A percentile compares a stretch with the other conserved stretches of the same genome.
These are phyloP conservation scores for Pomacea maculata DNA, from an alignment of 1,140 invertebrate genomes.

Conservation along the genomic window DNA sequence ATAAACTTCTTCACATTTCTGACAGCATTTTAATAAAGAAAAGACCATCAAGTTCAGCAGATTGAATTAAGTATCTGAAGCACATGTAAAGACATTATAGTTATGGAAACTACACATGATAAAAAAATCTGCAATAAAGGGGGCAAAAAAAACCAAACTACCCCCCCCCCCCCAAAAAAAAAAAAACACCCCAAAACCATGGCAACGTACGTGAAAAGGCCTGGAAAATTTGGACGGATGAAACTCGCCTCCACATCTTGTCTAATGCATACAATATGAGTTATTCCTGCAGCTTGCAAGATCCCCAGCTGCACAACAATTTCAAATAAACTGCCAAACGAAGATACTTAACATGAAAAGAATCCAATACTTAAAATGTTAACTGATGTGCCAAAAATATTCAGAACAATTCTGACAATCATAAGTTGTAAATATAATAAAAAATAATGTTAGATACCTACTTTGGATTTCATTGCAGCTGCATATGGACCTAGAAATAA, in stretches of 20 bases:
- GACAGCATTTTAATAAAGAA: too few relatives aligned
- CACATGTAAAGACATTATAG: background rate
- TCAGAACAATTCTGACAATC: too few relatives aligned
- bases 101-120: background rate
- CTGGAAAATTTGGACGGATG: constrained; percentile 76
- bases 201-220: constrained; percentile 70
- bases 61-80: too few relatives aligned
- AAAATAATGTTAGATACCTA: constrained; percentile 24
- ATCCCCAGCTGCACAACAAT: constrained; percentile 62
- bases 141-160: too few relatives aligned
- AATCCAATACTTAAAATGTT: too few relatives aligned
- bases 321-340: too few relatives aligned
- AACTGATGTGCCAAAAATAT: too few relatives aligned
- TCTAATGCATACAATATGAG: constrained; percentile 78
- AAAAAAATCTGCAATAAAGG: too few relatives aligned
- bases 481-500: constrained; percentile 76
- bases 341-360: too few relatives aligned
- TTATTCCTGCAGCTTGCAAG: constrained; percentile 72
- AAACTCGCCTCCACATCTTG: constrained; percentile 74
- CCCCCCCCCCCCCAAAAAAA: background rate
- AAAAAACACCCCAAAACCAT: background rate
- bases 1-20: too few relatives aligned
- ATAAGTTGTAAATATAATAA: too few relatives aligned
- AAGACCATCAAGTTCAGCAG: too few relatives aligned
- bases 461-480: constrained; percentile 61